These are phyloP conservation scores for Saxidomus purpurata DNA, from an alignment of 1,140 invertebrate species.

Conservation along the genomic window DNA sequence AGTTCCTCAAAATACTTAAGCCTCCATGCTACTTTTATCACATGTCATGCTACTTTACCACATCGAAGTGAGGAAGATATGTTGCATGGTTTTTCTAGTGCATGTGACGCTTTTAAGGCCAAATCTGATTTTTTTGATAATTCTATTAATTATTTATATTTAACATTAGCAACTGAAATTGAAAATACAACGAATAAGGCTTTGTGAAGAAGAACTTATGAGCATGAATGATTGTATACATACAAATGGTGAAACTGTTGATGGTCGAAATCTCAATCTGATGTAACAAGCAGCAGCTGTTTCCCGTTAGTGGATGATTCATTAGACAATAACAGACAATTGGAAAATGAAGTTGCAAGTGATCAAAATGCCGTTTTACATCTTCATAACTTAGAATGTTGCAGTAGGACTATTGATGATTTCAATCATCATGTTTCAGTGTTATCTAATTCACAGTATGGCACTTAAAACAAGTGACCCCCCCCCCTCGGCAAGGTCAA, in stretches of 20 bases:
- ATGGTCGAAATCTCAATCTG: neutral
- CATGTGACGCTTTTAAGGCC: constrained; percentile 49
- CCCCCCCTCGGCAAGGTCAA: too few relatives aligned
- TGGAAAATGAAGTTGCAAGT: neutral
- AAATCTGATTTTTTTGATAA: constrained; percentile 57
- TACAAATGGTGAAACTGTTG: neutral
- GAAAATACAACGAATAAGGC: constrained; percentile 63
- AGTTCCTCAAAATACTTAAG: constrained; percentile 59
- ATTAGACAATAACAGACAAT: neutral
- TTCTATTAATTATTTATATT: constrained; percentile 30
- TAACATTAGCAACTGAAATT: constrained; percentile 53
- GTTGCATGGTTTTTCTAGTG: constrained; percentile 5
- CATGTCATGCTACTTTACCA: constrained; percentile 41
- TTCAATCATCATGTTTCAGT: constrained; percentile 20
- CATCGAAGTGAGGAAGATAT: constrained; percentile 56
- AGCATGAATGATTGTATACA: neutral
- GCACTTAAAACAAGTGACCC: too few relatives aligned
- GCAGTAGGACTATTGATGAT: constrained; percentile 53
- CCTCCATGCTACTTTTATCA: constrained; percentile 18
- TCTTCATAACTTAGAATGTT: constrained; percentile 53
- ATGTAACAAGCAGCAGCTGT: neutral
- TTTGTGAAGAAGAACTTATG: constrained; percentile 45
- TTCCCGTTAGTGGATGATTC: too few relatives aligned
- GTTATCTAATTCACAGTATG: constrained; percentile 29
- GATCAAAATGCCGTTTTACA: neutral